Base-by-base conservation (phyloP, 2,888 invertebrate genomes). In the Enchytraeus crypticus region DNA sequence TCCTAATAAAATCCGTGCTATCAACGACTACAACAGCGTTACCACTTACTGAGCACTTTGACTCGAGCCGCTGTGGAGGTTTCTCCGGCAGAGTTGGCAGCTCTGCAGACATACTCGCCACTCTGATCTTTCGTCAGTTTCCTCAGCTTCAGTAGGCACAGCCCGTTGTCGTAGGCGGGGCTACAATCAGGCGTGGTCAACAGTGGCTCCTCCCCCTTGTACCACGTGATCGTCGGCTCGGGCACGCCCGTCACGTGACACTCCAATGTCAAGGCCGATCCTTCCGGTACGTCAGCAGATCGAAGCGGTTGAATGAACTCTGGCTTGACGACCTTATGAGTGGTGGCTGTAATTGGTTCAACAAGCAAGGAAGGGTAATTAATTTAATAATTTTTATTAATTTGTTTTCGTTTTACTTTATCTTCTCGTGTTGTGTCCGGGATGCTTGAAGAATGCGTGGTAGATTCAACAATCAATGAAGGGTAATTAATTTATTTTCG, bases 71-170 rank as follows among this genome's bases (percentile, higher is more conserved):
- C 64, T 1, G 73, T 73, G 30, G 69, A 66, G 14, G 71, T 71
- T 32, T 75, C 73, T 47, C 78, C 78, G 32, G 73, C 75, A 21
- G 69, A 58, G 65, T 77, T 78, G 49, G 65, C 67, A 4, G 77
- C 77, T 59, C 71, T 73, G 67, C 76, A 77, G 23, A 73, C 73
- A 67, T 75, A 76, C 47, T 71, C 83, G 0, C 86, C 88, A 66
- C 85, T 84, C 75, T 90, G 88, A 1, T 85, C 85, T 49, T 84
- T 73, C 61, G 82, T 81, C 2, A 87, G 82, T 73, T 85, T 85
- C 57, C 88, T 86, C 68, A 89, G 86, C 69, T 84, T 84, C 61
- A 90, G 76, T 32, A 85, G 82, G 54, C 89, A 89, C n/a, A n/a
- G n/a, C n/a, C n/a, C n/a, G n/a, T n/a, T n/a, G n/a, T n/a, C n/a